Base-by-base conservation (phyloP, 2,888 invertebrate species). In the Drosophila quasianomalipes region DNA sequence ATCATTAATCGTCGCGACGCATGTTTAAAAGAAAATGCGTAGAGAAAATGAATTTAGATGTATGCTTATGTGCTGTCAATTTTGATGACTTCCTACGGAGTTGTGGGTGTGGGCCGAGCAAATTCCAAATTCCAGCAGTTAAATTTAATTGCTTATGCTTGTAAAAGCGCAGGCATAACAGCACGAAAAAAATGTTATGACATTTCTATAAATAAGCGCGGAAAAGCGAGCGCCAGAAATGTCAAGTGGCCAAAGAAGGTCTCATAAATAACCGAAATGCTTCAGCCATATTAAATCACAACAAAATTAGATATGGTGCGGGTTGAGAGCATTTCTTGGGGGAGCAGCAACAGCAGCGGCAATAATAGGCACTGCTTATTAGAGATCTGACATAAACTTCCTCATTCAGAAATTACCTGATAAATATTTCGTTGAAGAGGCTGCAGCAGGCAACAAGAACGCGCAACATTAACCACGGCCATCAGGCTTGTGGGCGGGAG, bases 11-110 rank as follows among this genome's bases (percentile, higher is more conserved):
- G 74, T 74, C 71, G 44, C 58, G 75, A 64, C 78, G 70, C 69
- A 66, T 63, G 52, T 41, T 68, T 47, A 64, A 65, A 70, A 41
- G 64, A 81, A 86, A 82, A 84, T 57, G 74, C 66, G 68, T 51
- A 59, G 33, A n/a, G 69, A 65, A 89, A 85, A 85, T 83, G 53
- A 85, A 85, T 84, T 86, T 83, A 86, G 86, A 89, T 85, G 75
- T 83, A 73, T 83, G 22, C 22, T 22, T 22, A 73, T 86, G 75
- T 65, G 68, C 55, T 80, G 88, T 83, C 83, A 78, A 84, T 85
- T 85, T 85, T 87, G 75, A 85, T 84, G 76, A 69, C 69, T 67
- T 62, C 41, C 66, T 60, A 16, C 30, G 37, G 58, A n/a, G 39
- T n/a, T 54, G 52, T 16, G 49, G 26, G 26, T 0, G 37, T 5